phyloP scores from a whole-genome alignment of 2,888 invertebrate species.

The Drepanosiphum platanoidis region DNA sequence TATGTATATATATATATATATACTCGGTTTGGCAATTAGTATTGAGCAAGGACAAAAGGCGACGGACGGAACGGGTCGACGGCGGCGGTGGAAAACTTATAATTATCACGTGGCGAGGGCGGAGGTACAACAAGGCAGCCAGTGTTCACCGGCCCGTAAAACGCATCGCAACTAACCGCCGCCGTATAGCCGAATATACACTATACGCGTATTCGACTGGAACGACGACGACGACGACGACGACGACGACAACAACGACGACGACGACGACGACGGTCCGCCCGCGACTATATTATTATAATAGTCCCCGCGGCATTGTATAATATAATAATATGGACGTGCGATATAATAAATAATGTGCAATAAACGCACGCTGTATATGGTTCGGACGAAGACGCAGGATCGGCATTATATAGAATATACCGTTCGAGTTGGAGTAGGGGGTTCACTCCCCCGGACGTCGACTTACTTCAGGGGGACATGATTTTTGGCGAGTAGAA shows the following conservation, averaged over 20 bases:
- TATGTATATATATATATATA: background rate
- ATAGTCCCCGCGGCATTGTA: background rate
- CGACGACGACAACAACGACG: background rate
- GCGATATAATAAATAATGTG: background rate
- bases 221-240: background rate
- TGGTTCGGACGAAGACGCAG: too few relatives aligned
- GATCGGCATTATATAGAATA: too few relatives aligned
- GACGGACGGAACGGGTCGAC: slow-evolving; percentile 5
- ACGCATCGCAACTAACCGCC: slow-evolving; percentile 28
- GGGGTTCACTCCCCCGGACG: too few relatives aligned
- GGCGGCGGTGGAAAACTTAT: slow-evolving; percentile 36
- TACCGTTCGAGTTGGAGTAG: too few relatives aligned
- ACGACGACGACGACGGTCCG: background rate
- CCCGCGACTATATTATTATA: background rate
- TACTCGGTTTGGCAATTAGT: slow-evolving; percentile 56
- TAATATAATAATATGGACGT: background rate
- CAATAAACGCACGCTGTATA: background rate
- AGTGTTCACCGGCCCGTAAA: slow-evolving; percentile 52
- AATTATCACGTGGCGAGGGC: slow-evolving; percentile 15
- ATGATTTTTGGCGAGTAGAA: too few relatives aligned
- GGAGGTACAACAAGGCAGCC: background rate
- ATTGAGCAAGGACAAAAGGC: slow-evolving; percentile 48
- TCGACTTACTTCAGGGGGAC: too few relatives aligned
- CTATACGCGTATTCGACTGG: slow-evolving; percentile 28
- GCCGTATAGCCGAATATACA: background rate